Conservation (phyloP, 1,140 invertebrate species). For the Nasonia longicornis region DNA sequence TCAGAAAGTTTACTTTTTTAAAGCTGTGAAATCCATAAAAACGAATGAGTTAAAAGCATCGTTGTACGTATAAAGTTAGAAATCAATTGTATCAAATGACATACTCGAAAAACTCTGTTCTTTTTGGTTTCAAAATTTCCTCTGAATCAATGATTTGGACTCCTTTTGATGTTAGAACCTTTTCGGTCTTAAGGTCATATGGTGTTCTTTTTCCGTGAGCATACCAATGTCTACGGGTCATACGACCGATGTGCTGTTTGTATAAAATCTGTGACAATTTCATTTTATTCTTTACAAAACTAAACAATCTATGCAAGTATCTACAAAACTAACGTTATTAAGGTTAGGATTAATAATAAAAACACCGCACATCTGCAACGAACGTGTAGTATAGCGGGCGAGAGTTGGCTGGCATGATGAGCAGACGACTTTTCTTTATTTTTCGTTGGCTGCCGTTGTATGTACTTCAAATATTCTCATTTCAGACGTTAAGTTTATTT, state of each 20-base stretch:
- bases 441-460: no score
- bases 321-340: background rate
- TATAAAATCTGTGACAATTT: constrained; percentile 72
- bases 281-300: constrained; percentile 67
- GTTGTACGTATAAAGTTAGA: background rate
- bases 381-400: no score
- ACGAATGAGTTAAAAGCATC: constrained; percentile 6
- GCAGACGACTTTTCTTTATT: no score
- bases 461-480: no score
- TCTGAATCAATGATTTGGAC: constrained; percentile 71
- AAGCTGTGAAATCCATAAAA: constrained; percentile 38
- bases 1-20: constrained; percentile 41
- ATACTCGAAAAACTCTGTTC: constrained; percentile 49
- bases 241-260: constrained; percentile 77
- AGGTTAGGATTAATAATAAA: constrained; percentile 10
- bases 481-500: no score
- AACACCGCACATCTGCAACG: background rate
- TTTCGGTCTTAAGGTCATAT: constrained; percentile 68
- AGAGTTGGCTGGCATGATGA: no score
- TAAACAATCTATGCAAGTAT: background rate
- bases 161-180: constrained; percentile 67
- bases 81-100: constrained; percentile 13
- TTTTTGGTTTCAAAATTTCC: constrained; percentile 64
- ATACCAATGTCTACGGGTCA: constrained; percentile 77
- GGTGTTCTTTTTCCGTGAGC: constrained; percentile 72